Evolutionary conservation across 2,113 vertebrate species (phyloP).

Genomic region (Parotia lawesii): DNA sequence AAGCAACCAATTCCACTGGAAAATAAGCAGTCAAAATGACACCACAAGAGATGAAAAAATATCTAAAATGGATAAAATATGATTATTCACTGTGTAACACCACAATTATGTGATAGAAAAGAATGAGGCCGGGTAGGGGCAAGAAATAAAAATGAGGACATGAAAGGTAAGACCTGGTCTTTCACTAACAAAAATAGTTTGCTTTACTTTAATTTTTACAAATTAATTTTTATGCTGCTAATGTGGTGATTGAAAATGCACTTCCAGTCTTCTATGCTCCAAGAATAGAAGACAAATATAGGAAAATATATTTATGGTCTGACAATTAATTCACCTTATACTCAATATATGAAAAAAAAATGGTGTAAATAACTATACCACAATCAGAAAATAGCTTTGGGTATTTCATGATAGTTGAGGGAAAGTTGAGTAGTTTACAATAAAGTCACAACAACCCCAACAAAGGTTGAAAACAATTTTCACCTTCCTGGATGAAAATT

Average conservation of each 20-base stretch:
- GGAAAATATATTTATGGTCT: not conserved
- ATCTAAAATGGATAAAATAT: not conserved
- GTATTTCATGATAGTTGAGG: not conserved
- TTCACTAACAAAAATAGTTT: not conserved
- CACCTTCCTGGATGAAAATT: not conserved
- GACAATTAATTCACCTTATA: not conserved
- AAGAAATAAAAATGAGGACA: not conserved
- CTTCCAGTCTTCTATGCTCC: not conserved
- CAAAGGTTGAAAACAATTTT: not conserved
- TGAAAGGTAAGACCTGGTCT: not conserved
- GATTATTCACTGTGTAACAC: accelerated
- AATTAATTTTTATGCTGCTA: not conserved
- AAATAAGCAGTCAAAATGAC: not conserved
- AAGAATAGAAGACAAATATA: not conserved
- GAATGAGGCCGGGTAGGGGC: not conserved
- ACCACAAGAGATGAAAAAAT: accelerated
- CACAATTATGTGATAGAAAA: not conserved
- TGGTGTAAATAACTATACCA: not conserved
- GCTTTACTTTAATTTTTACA: not conserved
- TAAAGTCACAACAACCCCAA: not conserved
- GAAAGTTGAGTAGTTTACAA: not conserved
- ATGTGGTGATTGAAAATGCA: not conserved
- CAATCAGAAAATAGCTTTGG: not conserved
- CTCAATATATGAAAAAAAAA: not conserved
- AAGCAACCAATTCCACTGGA: not conserved